Conservation (phyloP, 2,113 vertebrate species). For the Taxidea taxus region DNA sequence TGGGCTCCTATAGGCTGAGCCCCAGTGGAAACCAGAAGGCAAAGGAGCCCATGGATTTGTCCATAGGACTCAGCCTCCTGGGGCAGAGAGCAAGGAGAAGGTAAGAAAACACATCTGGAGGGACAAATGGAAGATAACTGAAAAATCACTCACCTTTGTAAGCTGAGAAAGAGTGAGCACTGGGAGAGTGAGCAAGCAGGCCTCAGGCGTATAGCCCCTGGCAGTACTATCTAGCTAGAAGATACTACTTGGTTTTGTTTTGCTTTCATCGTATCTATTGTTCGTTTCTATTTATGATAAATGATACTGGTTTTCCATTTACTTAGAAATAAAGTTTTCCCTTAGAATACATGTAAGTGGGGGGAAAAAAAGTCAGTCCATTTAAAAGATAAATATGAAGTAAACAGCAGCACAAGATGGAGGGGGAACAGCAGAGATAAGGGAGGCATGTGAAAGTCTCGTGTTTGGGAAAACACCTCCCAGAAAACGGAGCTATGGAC, state of each 20-base stretch:
- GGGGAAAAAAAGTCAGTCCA: not conserved
- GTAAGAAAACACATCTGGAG: not conserved
- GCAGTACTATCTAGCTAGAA: not conserved
- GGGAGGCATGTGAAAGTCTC: not conserved
- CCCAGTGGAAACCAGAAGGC: not conserved
- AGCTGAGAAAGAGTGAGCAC: not conserved
- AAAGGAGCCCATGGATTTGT: not conserved
- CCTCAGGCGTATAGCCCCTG: not conserved
- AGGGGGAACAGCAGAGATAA: slow-evolving; percentile 31
- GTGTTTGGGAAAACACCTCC: not conserved
- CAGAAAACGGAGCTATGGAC: not conserved
- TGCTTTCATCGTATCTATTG: slow-evolving; percentile 42
- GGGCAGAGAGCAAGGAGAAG: not conserved
- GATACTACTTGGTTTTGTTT: not conserved
- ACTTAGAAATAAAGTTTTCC: slow-evolving; percentile 59
- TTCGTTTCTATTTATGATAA: slow-evolving; percentile 58
- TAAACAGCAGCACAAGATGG: not conserved
- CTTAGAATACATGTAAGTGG: slow-evolving; percentile 42
- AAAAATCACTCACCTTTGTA: not conserved
- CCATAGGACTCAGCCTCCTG: not conserved
- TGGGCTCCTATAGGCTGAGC: not conserved
- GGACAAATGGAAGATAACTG: not conserved
- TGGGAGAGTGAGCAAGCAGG: not conserved
- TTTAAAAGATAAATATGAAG: slow-evolving; percentile 58
- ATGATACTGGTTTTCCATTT: slow-evolving; percentile 60